Evolutionary conservation across 1,140 invertebrate species (phyloP).

Genomic region (Drosophila ohnishii): DNA sequence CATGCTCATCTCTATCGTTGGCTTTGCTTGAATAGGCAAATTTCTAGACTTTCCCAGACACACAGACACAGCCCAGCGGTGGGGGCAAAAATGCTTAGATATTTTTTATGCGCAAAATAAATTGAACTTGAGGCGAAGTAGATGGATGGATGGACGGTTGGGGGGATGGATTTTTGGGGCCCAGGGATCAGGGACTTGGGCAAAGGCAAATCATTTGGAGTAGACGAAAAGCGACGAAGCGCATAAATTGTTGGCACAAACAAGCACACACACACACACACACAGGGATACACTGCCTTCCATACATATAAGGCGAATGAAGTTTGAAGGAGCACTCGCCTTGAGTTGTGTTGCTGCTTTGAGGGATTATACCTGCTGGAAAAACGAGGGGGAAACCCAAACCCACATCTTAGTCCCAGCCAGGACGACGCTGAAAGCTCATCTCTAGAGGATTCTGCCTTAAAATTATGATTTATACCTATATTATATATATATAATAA

Average conservation of each 20-base stretch:
- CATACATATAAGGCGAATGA: slow-evolving; percentile 27
- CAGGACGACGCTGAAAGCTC: slow-evolving; percentile 66
- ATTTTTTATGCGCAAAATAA: slow-evolving; percentile 77
- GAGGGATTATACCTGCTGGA: slow-evolving; percentile 76
- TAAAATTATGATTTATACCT: slow-evolving; percentile 78
- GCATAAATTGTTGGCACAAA: slow-evolving; percentile 71
- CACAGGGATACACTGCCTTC: slow-evolving; percentile 6
- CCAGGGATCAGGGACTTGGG: slow-evolving; percentile 17
- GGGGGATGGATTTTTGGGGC: slow-evolving; percentile 4
- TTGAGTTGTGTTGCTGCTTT: slow-evolving; percentile 70
- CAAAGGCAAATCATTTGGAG: slow-evolving; percentile 69
- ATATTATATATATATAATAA: slow-evolving; percentile 65
- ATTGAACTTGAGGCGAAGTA: slow-evolving; percentile 62
- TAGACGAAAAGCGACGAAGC: slow-evolving; percentile 78
- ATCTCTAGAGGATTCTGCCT: slow-evolving; percentile 74
- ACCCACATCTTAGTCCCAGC: slow-evolving; percentile 19
- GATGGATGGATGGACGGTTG: slow-evolving; percentile 7
- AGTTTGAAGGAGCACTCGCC: slow-evolving; percentile 13
- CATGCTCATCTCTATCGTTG: slow-evolving; percentile 38
- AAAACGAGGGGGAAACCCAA: slow-evolving; percentile 15
- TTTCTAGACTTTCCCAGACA: slow-evolving; percentile 44
- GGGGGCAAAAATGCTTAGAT: slow-evolving; percentile 61
- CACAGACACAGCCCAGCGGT: slow-evolving; percentile 24
- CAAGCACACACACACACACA: slow-evolving; percentile 20
- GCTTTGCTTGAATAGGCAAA: slow-evolving; percentile 46